Conservation (phyloP, 2,888 invertebrate genomes). For the Drosophila nr. fundita region DNA sequence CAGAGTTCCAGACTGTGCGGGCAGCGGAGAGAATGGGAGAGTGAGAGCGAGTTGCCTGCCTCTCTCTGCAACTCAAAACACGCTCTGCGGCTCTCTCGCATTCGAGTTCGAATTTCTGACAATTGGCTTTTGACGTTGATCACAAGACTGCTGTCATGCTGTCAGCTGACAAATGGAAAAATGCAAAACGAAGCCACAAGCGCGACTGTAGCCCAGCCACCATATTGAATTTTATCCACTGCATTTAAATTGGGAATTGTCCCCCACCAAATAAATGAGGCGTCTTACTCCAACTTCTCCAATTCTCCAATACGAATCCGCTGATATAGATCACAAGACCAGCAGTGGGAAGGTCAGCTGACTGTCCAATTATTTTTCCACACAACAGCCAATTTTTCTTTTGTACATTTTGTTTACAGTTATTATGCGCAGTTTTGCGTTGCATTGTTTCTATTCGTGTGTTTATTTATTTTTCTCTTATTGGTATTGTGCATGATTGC, state of each 20-base stretch:
- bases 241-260: conserved; percentile 11
- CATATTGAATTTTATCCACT: conserved; percentile 58
- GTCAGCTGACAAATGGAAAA: conserved; percentile 79
- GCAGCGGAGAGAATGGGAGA: conserved; percentile 6
- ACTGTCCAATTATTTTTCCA: conserved; percentile 52
- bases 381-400: conserved; percentile 23
- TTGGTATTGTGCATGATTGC: conserved; percentile 34
- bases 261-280: background rate
- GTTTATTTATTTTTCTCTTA: conserved; percentile 1
- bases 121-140: conserved; percentile 78
- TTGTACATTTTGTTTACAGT: background rate
- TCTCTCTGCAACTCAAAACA: conserved; percentile 23
- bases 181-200: conserved; percentile 40
- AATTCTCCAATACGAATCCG: background rate
- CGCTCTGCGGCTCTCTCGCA: conserved; percentile 38
- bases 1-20: conserved; percentile 9
- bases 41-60: conserved; percentile 7
- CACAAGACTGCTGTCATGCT: conserved; percentile 78
- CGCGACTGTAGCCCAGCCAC: conserved; percentile 38
- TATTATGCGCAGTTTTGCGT: conserved; percentile 48
- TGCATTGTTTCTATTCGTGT: conserved; percentile 10
- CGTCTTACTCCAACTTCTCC: background rate
- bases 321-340: conserved; percentile 66
- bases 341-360: conserved; percentile 68
- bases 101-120: conserved; percentile 80